Evolutionary conservation across 1,140 invertebrate genomes (phyloP), one percentile per base, ranked within the genome.

Genomic region (Zaprionus lachaisei): DNA sequence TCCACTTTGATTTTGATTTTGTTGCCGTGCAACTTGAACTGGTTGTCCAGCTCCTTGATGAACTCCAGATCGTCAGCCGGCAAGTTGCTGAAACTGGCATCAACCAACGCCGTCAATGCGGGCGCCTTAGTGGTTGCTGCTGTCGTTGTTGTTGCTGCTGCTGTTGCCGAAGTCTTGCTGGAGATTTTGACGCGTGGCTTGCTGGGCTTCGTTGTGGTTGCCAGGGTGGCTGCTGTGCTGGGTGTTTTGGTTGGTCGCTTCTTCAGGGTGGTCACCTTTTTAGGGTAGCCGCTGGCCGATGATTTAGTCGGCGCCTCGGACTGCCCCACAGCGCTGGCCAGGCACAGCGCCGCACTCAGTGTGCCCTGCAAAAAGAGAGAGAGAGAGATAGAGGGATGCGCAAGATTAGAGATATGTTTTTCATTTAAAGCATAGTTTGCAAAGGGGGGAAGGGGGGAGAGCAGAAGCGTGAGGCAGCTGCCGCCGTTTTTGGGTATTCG

Each of bases 1-100:
- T 92, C 91, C 57, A 93, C 83, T 70, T 92, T 93, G 64, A 93
- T 92, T 74, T 92, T 93, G 41, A 93, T 81, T 49, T 92, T 93
- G 54, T 91, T 79, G 22, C 92, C 92, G 56, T 93, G 91, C 11
- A 89, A 55, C 55, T 92, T 92, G 22, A 93, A 93, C 63, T 93
- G 92, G 44, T 92, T 93, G 73, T 93, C 92, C 64, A 93, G 56
- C 70, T 93, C 91, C 63, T 92, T 92, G 56, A 93, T 92, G 49
- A 93, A 93, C 58, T 91, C 92, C 47, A 92, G 38, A 80, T 93
- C 92, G 62, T 93, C 92, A 5, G 77, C 79, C 1, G 92, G 83
- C 62, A 93, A 56, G 60, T 92, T 86, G 34, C 80, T 81, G 44
- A 93, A 93, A 24, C 68, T 82, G 11, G 69, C 72, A n/a, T 64